phyloP scores from a whole-genome alignment of 2,113 vertebrate species.

The Cavia aperea region DNA sequence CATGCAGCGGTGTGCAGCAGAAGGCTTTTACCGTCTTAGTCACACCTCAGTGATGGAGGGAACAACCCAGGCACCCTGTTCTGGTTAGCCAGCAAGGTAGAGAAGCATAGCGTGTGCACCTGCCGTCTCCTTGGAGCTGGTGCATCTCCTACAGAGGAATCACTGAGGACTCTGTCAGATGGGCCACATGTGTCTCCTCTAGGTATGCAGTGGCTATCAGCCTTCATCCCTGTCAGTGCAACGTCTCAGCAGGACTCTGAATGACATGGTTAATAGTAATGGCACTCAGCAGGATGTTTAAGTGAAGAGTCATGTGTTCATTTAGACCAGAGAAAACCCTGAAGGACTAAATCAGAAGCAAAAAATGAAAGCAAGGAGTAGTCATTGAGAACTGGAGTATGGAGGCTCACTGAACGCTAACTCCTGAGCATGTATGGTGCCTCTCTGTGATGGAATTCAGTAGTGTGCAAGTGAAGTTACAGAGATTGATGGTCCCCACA shows the following conservation, averaged over 20 bases:
- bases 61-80: background rate
- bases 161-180: background rate
- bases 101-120: background rate
- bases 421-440: background rate
- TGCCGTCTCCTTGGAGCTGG: background rate
- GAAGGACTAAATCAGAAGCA: background rate
- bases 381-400: background rate
- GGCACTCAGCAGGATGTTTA: background rate
- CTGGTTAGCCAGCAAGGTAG: background rate
- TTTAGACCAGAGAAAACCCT: background rate
- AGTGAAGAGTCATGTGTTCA: background rate
- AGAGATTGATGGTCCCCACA: background rate
- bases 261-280: background rate
- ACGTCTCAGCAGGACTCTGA: background rate
- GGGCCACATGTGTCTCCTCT: background rate
- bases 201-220: background rate
- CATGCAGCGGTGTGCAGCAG: background rate
- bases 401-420: background rate
- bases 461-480: background rate
- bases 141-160: background rate
- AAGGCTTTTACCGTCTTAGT: background rate
- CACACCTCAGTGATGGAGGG: background rate
- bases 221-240: background rate
- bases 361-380: conserved; percentile 15
- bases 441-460: background rate